Percentiles rank a stretch among this genome's conserved stretches.
phyloP scores from a whole-genome alignment of 2,888 invertebrate genomes.

The Entomobrya multifasciata region DNA sequence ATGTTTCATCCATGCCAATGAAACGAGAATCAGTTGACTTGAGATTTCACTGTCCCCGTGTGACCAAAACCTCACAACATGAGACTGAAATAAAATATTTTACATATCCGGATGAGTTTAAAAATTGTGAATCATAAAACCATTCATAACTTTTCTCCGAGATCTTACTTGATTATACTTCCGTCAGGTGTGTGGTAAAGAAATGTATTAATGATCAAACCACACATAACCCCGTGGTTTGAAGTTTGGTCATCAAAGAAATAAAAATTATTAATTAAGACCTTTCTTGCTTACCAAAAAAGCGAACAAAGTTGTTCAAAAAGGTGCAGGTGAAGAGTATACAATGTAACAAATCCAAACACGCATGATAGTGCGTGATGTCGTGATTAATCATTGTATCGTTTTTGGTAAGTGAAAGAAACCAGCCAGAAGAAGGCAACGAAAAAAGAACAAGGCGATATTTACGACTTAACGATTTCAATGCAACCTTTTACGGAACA shows the following conservation, averaged over 20 bases:
- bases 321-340: too few species aligned
- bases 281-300: too few species aligned
- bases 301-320: too few species aligned
- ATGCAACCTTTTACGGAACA: not conserved
- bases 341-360: not conserved
- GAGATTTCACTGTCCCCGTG: too few species aligned
- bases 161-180: slow-evolving; percentile 1
- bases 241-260: not conserved
- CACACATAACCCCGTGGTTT: too few species aligned
- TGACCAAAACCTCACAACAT: slow-evolving; percentile 1
- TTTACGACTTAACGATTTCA: not conserved
- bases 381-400: not conserved
- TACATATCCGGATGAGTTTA: not conserved
- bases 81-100: not conserved
- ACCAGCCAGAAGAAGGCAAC: not conserved
- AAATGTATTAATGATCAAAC: not conserved
- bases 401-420: too few species aligned
- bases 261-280: not conserved
- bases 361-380: not conserved
- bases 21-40: not conserved
- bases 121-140: not conserved
- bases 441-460: not conserved
- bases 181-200: not conserved
- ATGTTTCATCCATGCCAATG: not conserved
- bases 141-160: not conserved